These are phyloP conservation scores for Ethmia dodecea DNA, from an alignment of 2,888 invertebrate genomes.

Conservation along the genomic window DNA sequence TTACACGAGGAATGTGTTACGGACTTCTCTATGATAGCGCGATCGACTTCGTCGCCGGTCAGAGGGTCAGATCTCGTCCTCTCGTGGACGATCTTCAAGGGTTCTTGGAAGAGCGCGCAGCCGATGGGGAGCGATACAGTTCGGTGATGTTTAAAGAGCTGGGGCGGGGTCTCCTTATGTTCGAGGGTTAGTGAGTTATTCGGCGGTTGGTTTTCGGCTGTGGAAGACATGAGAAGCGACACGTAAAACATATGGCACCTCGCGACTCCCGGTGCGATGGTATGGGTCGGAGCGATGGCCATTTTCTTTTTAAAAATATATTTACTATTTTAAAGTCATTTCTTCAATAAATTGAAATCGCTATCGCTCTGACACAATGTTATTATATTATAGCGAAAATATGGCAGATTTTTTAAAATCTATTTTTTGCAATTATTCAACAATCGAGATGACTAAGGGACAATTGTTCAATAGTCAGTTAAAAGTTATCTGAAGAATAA, in stretches of 20 bases:
- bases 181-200: slow-evolving; percentile 59
- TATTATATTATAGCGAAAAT: too few relatives aligned
- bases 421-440: too few relatives aligned
- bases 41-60: slow-evolving; percentile 71
- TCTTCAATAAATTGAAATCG: too few relatives aligned
- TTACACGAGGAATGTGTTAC: slow-evolving; percentile 51
- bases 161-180: slow-evolving; percentile 33
- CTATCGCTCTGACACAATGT: too few relatives aligned
- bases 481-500: too few relatives aligned
- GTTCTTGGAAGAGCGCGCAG: slow-evolving; percentile 52
- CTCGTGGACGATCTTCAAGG: slow-evolving; percentile 74
- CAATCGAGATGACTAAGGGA: too few relatives aligned
- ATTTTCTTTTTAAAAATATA: too few relatives aligned
- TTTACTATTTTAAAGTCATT: too few relatives aligned
- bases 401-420: too few relatives aligned
- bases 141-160: slow-evolving; percentile 57
- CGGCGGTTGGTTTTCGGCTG: slow-evolving; percentile 63
- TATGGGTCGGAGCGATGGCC: slow-evolving; percentile 27
- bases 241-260: slow-evolving; percentile 64
- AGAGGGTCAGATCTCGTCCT: slow-evolving; percentile 84
- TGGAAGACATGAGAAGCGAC: slow-evolving; percentile 65
- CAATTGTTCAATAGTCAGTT: too few relatives aligned
- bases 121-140: slow-evolving; percentile 63
- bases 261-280: slow-evolving; percentile 55
- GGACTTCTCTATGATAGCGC: slow-evolving; percentile 46